Conservation (phyloP, 2,113 vertebrate genomes). For the Centropus bengalensis region DNA sequence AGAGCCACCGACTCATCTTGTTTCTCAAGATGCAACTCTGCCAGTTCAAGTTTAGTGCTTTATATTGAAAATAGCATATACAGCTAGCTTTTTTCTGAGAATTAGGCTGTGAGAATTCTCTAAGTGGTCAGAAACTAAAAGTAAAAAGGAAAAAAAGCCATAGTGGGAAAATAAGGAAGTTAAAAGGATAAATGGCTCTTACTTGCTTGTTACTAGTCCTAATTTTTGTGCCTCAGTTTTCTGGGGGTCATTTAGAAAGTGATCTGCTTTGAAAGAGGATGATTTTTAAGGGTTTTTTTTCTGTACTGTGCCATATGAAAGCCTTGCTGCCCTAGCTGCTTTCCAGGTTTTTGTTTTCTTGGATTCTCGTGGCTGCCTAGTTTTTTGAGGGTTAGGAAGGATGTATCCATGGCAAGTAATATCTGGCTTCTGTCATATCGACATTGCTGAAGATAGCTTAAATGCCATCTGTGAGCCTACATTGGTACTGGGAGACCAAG, state of each 20-base stretch:
- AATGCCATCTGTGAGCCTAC: neutral
- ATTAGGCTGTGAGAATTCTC: neutral
- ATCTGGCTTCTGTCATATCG: neutral
- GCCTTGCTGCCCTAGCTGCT: neutral
- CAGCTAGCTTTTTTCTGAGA: neutral
- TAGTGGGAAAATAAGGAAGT: neutral
- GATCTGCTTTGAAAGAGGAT: neutral
- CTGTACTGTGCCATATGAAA: neutral
- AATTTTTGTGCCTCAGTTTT: neutral
- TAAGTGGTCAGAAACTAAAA: neutral
- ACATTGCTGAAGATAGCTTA: neutral
- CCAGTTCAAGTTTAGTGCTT: neutral
- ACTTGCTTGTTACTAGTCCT: neutral
- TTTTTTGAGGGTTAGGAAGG: neutral
- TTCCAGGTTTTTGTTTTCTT: conserved; percentile 17
- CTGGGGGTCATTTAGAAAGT: neutral
- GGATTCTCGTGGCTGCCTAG: neutral
- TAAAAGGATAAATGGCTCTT: neutral
- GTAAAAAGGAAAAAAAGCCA: neutral
- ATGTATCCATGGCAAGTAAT: neutral
- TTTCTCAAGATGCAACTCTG: neutral
- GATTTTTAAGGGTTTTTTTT: neutral
- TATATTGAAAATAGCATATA: neutral
- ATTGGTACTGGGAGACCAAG: neutral
- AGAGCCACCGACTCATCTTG: neutral